Evolutionary conservation across 2,113 vertebrate species (phyloP).

Genomic region (Vulpes lagopus): DNA sequence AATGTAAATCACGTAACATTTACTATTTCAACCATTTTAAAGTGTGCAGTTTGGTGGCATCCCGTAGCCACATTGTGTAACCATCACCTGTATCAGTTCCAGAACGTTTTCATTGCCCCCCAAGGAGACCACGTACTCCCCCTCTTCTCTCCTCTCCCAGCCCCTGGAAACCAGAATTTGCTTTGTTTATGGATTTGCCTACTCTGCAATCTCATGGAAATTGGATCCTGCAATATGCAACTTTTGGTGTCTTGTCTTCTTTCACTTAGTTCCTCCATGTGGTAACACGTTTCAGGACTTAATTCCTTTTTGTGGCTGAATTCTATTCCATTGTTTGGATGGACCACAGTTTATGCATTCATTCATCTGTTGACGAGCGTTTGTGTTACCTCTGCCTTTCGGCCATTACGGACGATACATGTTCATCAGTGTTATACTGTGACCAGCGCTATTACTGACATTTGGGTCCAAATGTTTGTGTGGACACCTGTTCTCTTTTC

Average conservation of each 20-base stretch:
- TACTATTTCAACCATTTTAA: neutral
- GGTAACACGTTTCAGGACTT: neutral
- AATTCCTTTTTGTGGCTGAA: neutral
- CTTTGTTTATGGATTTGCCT: neutral
- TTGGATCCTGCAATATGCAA: neutral
- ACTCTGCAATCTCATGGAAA: neutral
- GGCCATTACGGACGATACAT: neutral
- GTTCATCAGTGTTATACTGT: too few relatives aligned
- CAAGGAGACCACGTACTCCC: neutral
- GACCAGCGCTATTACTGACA: neutral
- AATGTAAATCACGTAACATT: neutral
- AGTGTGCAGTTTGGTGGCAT: neutral
- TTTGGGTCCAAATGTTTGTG: neutral
- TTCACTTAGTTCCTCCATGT: neutral
- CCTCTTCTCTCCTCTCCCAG: neutral
- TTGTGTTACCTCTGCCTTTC: neutral
- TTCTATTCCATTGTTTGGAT: neutral
- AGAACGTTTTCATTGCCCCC: neutral
- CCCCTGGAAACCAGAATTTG: neutral
- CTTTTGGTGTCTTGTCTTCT: neutral
- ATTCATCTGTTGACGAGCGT: neutral
- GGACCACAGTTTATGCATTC: too few relatives aligned
- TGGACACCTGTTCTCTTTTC: neutral
- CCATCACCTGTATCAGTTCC: neutral
- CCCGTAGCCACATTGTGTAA: neutral